Percentiles rank a stretch among this genome's conserved stretches.
phyloP scores from a whole-genome alignment of 1,140 invertebrate species.

The Epicauta chinensis region DNA sequence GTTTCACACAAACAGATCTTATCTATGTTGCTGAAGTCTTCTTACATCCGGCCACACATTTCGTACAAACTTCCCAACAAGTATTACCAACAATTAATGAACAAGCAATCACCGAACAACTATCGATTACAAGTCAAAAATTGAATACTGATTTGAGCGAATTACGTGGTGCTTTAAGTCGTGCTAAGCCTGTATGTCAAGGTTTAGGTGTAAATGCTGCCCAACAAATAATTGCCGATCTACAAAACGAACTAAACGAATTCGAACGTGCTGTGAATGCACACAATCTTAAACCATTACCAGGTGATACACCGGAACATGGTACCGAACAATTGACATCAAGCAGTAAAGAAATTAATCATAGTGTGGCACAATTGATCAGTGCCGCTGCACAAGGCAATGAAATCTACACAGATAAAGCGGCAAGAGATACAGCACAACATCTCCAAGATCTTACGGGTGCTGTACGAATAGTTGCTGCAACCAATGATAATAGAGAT shows the following conservation, averaged over 20 bases:
- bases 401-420: constrained; percentile 74
- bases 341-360: constrained; percentile 57
- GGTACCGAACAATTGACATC: constrained; percentile 65
- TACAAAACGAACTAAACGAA: constrained; percentile 78
- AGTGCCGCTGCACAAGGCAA: constrained; percentile 81
- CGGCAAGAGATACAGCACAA: constrained; percentile 73
- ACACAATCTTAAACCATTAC: constrained; percentile 69
- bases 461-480: constrained; percentile 62
- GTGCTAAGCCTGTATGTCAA: constrained; percentile 81
- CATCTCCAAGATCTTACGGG: constrained; percentile 61
- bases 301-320: constrained; percentile 78
- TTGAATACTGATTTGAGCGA: constrained; percentile 71
- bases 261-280: constrained; percentile 67
- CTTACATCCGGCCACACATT: constrained; percentile 51
- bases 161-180: constrained; percentile 65
- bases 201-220: constrained; percentile 82
- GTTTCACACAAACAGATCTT: constrained; percentile 70
- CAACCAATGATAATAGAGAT: constrained; percentile 57
- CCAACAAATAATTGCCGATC: constrained; percentile 68
- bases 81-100: constrained; percentile 82
- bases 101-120: constrained; percentile 49
- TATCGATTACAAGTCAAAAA: constrained; percentile 66
- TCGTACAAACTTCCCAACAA: constrained; percentile 72
- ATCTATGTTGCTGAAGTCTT: constrained; percentile 86
- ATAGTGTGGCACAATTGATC: constrained; percentile 74